Base-by-base conservation (phyloP, 2,888 invertebrate species). In the Hofmannophila pseudospretella region DNA sequence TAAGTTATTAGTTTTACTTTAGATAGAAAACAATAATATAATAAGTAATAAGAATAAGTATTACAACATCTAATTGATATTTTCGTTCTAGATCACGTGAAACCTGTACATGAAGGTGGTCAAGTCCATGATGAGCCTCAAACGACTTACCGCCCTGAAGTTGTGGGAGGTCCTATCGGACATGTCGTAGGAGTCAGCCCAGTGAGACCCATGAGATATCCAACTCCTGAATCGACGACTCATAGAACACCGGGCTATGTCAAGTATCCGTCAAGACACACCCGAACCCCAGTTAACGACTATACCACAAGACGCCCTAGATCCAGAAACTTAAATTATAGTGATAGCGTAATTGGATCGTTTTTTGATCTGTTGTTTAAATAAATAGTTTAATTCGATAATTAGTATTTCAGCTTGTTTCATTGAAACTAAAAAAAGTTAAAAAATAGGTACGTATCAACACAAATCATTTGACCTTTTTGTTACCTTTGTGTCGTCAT, bases 301-400 rank as follows among this genome's bases (percentile, higher is more conserved):
- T 34, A 54, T 37, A 28, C 51, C n/a, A 47, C 44, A 11, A 49
- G 52, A 49, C 49, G 48, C 7, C 50, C 54, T 37, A 22, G 66
- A 39, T 54, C 61, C 2, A 54, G 69, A 41, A 61, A 52, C 39
- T 45, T 61, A 8, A 59, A 54, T 34, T 44, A 53, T 40, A 56
- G 49, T 31, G 44, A 56, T 33, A 62, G 64, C 32, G 55, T 85
- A 41, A 32, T 85, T 14, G 73, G 77, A 39, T 84, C 85, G 1
- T 85, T 85, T 45, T 47, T 82, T 26, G 79, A 81, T 57, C 66
- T 85, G 40, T 61, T 85, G 33, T 72, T 78, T 44, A 63, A 80
- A 74, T 71, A 70, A 75, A 33, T 22, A 26, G 2, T 7, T 27
- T 27, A 27, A 11, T 11, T 27, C 10, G 27, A 7, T 32, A 22